Conservation (phyloP, 2,888 invertebrate genomes). For the Coronaproctus castanopsis region DNA sequence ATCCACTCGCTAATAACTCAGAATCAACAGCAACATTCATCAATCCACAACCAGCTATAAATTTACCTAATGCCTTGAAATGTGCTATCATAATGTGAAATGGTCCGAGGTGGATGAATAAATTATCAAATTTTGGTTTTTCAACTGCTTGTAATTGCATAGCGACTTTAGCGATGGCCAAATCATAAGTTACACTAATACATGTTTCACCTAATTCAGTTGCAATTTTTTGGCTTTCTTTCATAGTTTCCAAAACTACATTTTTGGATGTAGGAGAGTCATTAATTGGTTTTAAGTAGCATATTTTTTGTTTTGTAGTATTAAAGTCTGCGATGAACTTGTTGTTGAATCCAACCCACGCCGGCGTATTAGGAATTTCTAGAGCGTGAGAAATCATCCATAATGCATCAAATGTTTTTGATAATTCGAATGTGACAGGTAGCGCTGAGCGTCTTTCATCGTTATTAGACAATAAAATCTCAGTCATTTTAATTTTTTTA, state of each 20-base stretch:
- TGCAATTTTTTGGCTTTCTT: constrained; percentile 20
- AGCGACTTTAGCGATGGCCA: constrained; percentile 22
- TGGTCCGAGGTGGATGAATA: constrained; percentile 25
- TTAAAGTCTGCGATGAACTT: constrained; percentile 20
- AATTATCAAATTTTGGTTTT: constrained; percentile 21
- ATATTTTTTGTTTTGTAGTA: constrained; percentile 20
- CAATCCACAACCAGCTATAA: constrained; percentile 19
- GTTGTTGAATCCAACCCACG: constrained; percentile 23
- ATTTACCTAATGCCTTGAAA: constrained; percentile 24
- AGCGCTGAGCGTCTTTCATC: no score
- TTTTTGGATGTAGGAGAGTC: constrained; percentile 22
- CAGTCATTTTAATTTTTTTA: no score
- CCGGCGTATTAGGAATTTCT: constrained; percentile 16
- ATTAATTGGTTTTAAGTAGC: constrained; percentile 23
- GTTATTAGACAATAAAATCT: no score
- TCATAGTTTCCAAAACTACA: constrained; percentile 21
- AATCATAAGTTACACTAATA: constrained; percentile 23
- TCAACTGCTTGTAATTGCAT: constrained; percentile 22
- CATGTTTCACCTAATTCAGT: constrained; percentile 19
- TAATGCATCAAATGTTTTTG: constrained; percentile 12
- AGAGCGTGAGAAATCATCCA: constrained; percentile 16
- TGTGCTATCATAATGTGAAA: constrained; percentile 23
- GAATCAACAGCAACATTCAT: constrained; percentile 11
- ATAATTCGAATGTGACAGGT: background rate
- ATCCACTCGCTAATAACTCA: constrained; percentile 21